Base-by-base conservation (phyloP, 2,113 vertebrate genomes). In the Perognathus longimembris region DNA sequence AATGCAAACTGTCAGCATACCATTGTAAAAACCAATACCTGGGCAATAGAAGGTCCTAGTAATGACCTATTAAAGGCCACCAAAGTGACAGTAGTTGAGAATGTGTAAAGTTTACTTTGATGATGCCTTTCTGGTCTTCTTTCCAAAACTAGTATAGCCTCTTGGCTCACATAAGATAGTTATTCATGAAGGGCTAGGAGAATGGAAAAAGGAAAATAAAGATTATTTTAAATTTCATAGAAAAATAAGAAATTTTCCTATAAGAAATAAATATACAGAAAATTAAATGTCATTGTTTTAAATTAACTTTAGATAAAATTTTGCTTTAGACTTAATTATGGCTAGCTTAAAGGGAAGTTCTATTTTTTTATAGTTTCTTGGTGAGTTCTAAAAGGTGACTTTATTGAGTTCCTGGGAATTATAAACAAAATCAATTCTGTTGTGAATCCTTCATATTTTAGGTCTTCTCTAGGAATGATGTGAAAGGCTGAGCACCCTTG, bases 21-120 rank as follows among this genome's bases (percentile, higher is more conserved):
- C 28, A 54, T 73, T 63, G 5, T 88, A 84, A 92, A 95, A 82
- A 67, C 45, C 59, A 90, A 15, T 12, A 24, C 34, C 5, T 89
- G 0, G 14, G 15, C 64, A 45, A 74, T 36, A 83, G 88, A 63
- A 88, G 67, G 69, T 64, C 67, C 54, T 73, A 83, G 61, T 61
- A 75, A 69, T 85, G 95, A 90, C 74, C 89, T 89, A 59, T 76
- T 64, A 89, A 95, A 97, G 89, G 69, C 92, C 82, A 83, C 63
- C 34, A 45, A 59, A 76, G 64, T 85, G 84, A 74, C n/a, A 78
- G 24, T 91, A 50, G 24, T 76, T 84, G 78, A 76, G 79, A 96
- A 86, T 78, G 1, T 26, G 59, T 90, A 87, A 81, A 87, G 74
- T 91, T 64, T 93, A 94, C 75, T 32, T 95, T 78, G 69, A 87